phyloP scores from a whole-genome alignment of 2,888 invertebrate genomes.

The Drosophila ezoana region DNA sequence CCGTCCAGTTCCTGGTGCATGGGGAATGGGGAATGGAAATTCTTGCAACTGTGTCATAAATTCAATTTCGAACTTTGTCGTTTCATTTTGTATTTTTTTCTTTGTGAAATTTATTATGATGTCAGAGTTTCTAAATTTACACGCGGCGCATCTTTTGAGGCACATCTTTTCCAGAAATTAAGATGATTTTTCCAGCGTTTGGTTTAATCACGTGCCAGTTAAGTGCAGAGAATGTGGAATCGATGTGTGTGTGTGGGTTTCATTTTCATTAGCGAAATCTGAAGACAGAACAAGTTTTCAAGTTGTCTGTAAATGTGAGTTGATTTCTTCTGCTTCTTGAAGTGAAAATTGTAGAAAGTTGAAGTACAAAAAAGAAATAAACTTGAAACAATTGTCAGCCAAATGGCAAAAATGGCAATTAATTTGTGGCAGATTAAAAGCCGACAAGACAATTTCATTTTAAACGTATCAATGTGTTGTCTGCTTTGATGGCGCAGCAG shows the following conservation, averaged over 20 bases:
- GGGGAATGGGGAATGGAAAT: neutral
- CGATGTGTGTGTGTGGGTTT: constrained; percentile 47
- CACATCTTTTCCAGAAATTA: constrained; percentile 16
- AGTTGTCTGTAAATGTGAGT: constrained; percentile 13
- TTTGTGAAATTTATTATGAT: constrained; percentile 53
- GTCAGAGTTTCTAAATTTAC: constrained; percentile 63
- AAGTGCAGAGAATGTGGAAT: constrained; percentile 25
- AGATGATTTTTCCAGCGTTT: constrained; percentile 39
- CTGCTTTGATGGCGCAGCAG: neutral
- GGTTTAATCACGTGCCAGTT: constrained; percentile 42
- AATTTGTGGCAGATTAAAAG: constrained; percentile 58
- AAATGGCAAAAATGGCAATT: constrained; percentile 57
- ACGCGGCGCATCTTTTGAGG: constrained; percentile 4
- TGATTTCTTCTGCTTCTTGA: constrained; percentile 47
- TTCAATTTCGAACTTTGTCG: constrained; percentile 43
- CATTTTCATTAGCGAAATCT: constrained; percentile 65
- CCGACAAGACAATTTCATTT: constrained; percentile 37
- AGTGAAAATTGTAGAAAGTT: constrained; percentile 69
- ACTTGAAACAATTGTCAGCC: constrained; percentile 65
- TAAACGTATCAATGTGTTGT: constrained; percentile 18
- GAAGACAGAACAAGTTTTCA: constrained; percentile 59
- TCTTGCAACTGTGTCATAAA: constrained; percentile 40
- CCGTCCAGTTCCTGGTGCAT: neutral
- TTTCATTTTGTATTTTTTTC: constrained; percentile 3
- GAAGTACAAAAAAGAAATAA: constrained; percentile 42